phyloP scores from a whole-genome alignment of 1,140 invertebrate genomes.

The Drosophila funebris region DNA sequence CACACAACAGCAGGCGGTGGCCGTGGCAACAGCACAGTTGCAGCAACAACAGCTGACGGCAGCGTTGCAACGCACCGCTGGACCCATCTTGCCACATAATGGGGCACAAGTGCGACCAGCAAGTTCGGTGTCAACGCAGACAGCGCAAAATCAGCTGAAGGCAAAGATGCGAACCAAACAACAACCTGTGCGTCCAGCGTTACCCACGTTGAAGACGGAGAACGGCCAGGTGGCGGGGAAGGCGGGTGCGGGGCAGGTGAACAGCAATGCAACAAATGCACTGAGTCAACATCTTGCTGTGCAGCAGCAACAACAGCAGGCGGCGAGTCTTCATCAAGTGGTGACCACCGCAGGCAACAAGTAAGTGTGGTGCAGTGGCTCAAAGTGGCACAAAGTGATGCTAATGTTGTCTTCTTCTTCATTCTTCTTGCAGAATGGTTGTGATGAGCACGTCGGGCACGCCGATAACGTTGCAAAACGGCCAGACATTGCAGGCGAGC shows the following conservation, averaged over 20 bases:
- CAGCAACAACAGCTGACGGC: slow-evolving; percentile 56
- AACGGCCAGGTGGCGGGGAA: slow-evolving; percentile 85
- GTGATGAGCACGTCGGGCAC: slow-evolving; percentile 80
- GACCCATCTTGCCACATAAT: slow-evolving; percentile 86
- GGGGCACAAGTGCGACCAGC: slow-evolving; percentile 88
- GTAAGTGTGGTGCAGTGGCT: slow-evolving; percentile 35
- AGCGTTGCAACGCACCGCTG: slow-evolving; percentile 59
- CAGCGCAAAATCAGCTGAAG: slow-evolving; percentile 84
- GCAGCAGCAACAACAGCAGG: slow-evolving; percentile 53
- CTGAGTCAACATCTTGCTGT: slow-evolving; percentile 82
- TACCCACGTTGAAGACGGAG: slow-evolving; percentile 87
- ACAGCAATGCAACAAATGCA: slow-evolving; percentile 51
- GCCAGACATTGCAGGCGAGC: slow-evolving; percentile 71
- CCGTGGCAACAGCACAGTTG: slow-evolving; percentile 48
- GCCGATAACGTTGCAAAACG: slow-evolving; percentile 78
- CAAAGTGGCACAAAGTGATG: background rate
- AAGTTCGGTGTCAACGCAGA: slow-evolving; percentile 90
- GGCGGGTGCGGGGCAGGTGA: slow-evolving; percentile 44
- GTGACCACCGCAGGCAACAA: slow-evolving; percentile 79
- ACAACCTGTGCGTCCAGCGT: slow-evolving; percentile 86
- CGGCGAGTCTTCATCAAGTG: slow-evolving; percentile 83
- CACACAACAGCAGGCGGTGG: slow-evolving; percentile 60
- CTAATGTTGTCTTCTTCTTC: background rate
- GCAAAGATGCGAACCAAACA: slow-evolving; percentile 81
- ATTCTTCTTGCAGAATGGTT: slow-evolving; percentile 71